Evolutionary conservation across 2,113 vertebrate genomes (phyloP).

Genomic region (Pterocles orientalis): DNA sequence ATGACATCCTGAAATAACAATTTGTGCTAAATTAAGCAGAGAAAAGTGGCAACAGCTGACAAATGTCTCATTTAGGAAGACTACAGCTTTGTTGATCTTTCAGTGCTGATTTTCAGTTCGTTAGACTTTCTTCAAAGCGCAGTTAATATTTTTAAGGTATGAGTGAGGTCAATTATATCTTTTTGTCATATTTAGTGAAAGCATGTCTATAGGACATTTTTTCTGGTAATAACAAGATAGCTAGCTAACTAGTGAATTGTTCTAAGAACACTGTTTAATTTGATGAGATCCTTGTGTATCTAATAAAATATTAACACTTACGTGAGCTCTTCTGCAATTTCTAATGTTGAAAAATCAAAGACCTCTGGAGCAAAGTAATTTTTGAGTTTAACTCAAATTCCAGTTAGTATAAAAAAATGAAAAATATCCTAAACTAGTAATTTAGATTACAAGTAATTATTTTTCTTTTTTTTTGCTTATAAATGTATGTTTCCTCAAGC

Average conservation of each 20-base stretch:
- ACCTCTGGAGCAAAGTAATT: neutral
- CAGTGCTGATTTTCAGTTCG: neutral
- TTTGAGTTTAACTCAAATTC: neutral
- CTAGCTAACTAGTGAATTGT: neutral
- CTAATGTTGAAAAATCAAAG: neutral
- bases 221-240: neutral
- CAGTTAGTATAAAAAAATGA: neutral
- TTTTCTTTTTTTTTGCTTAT: neutral
- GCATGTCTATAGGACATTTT: neutral
- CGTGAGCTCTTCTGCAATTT: neutral
- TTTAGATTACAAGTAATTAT: neutral
- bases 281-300: neutral
- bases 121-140: neutral
- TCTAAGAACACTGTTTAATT: neutral
- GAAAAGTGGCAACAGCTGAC: slow-evolving; percentile 65
- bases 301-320: neutral
- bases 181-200: neutral
- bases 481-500: neutral
- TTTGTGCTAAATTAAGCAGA: slow-evolving; percentile 53
- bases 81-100: neutral
- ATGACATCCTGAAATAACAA: slow-evolving; percentile 61
- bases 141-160: neutral
- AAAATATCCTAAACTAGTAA: neutral
- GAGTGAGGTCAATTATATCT: neutral
- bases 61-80: slow-evolving; percentile 38